A percentile compares a stretch with the other conserved stretches of the same genome.
Conservation (phyloP, 2,888 invertebrate species). For the Agrotis puta region DNA sequence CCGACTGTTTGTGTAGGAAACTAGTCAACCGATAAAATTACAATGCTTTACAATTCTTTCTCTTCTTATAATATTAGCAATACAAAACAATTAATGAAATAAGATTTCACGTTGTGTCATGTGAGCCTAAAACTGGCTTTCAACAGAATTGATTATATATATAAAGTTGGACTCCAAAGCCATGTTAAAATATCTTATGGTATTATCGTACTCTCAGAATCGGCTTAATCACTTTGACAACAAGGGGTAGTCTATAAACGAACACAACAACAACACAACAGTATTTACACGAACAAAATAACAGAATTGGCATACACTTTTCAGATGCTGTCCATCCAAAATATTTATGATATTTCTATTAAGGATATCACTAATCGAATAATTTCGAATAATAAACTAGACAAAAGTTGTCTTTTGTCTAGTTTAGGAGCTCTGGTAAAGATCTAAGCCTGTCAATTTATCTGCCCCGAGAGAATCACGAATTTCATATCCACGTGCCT, state of each 20-base stretch:
- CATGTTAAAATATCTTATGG: too few relatives aligned
- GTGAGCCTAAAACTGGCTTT: too few relatives aligned
- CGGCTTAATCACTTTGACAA: too few relatives aligned
- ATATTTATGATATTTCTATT: not conserved
- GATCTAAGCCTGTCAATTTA: not conserved
- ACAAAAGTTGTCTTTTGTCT: too few relatives aligned
- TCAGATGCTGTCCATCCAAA: not conserved
- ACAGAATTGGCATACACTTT: not conserved
- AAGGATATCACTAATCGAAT: not conserved
- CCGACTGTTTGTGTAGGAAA: slow-evolving; percentile 25
- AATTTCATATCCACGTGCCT: not conserved
- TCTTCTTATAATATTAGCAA: not conserved
- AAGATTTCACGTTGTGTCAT: not conserved
- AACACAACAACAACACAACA: too few relatives aligned
- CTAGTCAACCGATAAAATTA: slow-evolving; percentile 1
- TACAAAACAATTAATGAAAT: not conserved
- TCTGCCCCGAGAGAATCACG: not conserved
- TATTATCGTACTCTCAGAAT: too few relatives aligned
- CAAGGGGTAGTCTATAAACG: too few relatives aligned
- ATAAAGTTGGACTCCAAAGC: too few relatives aligned
- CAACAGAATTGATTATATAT: not conserved
- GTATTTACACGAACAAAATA: too few relatives aligned
- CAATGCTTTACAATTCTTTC: not conserved
- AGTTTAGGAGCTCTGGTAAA: too few relatives aligned
- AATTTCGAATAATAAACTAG: too few relatives aligned